Conservation (phyloP, 2,797 vertebrate species). For the Carduelis carduelis region DNA sequence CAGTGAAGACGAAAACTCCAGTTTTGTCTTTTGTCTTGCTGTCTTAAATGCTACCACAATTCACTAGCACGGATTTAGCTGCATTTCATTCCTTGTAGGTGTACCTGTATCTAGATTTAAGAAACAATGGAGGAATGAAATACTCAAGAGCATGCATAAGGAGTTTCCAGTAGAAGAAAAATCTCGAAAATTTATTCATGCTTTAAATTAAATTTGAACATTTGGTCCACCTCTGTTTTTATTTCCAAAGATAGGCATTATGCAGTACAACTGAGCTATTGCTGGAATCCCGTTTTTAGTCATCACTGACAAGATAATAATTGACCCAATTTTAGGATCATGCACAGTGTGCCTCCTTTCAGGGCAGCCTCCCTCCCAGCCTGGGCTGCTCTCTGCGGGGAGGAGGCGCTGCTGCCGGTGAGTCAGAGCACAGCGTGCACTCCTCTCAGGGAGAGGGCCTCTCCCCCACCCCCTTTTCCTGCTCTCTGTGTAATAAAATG, state of each 20-base stretch:
- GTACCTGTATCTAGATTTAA: not conserved
- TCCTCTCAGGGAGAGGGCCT: not conserved
- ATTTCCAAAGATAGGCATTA: not conserved
- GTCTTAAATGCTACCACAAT: not conserved
- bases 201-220: not conserved
- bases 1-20: not conserved
- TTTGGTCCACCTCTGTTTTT: not conserved
- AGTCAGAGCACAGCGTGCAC: not conserved
- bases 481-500: not conserved
- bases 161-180: not conserved
- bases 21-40: not conserved
- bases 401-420: not conserved
- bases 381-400: not conserved
- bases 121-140: not conserved
- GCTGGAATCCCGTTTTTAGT: not conserved
- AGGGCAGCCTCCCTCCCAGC: accelerated
- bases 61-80: not conserved
- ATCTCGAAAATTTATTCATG: not conserved
- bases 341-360: not conserved
- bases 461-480: not conserved
- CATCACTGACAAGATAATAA: not conserved
- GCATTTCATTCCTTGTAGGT: not conserved
- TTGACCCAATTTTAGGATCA: not conserved
- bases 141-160: not conserved
- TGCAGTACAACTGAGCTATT: not conserved